Evolutionary conservation across 1,140 invertebrate genomes (phyloP).

Genomic region (Paralvinella palmiformis): DNA sequence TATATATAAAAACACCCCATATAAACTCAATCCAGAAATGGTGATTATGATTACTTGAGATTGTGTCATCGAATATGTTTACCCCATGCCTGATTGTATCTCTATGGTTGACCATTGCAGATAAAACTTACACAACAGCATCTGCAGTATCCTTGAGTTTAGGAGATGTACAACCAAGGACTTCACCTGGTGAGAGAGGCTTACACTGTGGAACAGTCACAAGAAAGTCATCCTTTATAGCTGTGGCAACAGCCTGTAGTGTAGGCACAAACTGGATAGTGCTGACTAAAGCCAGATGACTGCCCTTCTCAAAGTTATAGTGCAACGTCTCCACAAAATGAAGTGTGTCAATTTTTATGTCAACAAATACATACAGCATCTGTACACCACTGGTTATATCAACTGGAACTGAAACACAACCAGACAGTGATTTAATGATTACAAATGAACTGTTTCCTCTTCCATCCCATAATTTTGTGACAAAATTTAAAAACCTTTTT

Average conservation of each 20-base stretch:
- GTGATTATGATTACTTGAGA: too few species aligned
- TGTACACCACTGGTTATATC: slow-evolving; percentile 76
- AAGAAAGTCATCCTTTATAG: too few species aligned
- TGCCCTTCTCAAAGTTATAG: slow-evolving; percentile 65
- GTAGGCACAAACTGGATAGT: slow-evolving; percentile 97
- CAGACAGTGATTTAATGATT: not conserved
- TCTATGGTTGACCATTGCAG: not conserved
- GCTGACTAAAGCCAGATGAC: slow-evolving; percentile 68
- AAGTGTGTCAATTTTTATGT: slow-evolving; percentile 74
- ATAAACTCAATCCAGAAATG: too few species aligned
- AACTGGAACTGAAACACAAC: slow-evolving; percentile 64
- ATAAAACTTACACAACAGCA: slow-evolving; percentile 51
- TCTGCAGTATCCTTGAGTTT: slow-evolving; percentile 65
- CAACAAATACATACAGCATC: slow-evolving; percentile 94
- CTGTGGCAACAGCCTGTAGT: slow-evolving; percentile 64
- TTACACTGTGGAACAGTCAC: slow-evolving; percentile 76
- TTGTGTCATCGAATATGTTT: too few species aligned
- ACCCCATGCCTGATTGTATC: too few species aligned
- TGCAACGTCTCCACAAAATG: slow-evolving; percentile 89
- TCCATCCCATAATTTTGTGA: too few species aligned
- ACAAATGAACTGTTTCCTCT: not conserved
- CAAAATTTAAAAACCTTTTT: too few species aligned
- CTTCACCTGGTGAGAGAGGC: slow-evolving; percentile 95
- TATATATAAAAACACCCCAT: not conserved
- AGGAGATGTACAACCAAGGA: slow-evolving; percentile 94